Evolutionary conservation across 1,140 invertebrate species (phyloP).

Genomic region (Halictus rubicundus): DNA sequence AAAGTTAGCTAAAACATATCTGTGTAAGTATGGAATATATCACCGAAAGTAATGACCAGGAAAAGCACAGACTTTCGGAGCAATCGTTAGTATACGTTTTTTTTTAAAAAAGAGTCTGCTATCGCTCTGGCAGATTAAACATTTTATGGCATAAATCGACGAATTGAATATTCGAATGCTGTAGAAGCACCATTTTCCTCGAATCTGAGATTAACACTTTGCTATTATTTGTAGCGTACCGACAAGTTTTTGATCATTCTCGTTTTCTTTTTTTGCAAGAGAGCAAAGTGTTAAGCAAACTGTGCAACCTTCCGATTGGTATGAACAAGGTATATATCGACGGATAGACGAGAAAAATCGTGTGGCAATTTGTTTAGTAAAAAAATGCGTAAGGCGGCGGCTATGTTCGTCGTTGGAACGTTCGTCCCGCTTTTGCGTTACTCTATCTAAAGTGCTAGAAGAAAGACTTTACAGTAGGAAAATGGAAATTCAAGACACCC

Average conservation of each 20-base stretch:
- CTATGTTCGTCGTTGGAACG: too few species aligned
- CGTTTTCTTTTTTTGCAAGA: too few species aligned
- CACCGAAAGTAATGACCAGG: neutral
- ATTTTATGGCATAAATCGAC: slow-evolving; percentile 12
- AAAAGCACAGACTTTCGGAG: slow-evolving; percentile 1
- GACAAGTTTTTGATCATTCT: too few species aligned
- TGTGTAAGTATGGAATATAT: slow-evolving; percentile 14
- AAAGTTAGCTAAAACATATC: slow-evolving; percentile 1
- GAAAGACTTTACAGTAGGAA: neutral
- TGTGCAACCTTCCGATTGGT: neutral
- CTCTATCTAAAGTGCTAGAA: neutral
- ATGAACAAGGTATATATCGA: neutral
- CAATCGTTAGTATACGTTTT: neutral
- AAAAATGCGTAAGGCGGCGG: neutral
- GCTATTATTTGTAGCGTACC: too few species aligned
- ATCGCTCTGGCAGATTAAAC: neutral
- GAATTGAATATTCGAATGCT: slow-evolving; percentile 13
- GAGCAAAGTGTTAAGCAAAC: neutral
- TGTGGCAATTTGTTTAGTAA: neutral
- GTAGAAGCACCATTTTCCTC: slow-evolving; percentile 28
- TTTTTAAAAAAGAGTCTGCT: too few species aligned
- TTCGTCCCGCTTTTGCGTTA: neutral
- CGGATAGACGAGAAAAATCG: neutral
- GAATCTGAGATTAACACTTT: neutral
- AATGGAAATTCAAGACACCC: neutral